phyloP scores from a whole-genome alignment of 2,113 vertebrate genomes.

The Puma concolor region DNA sequence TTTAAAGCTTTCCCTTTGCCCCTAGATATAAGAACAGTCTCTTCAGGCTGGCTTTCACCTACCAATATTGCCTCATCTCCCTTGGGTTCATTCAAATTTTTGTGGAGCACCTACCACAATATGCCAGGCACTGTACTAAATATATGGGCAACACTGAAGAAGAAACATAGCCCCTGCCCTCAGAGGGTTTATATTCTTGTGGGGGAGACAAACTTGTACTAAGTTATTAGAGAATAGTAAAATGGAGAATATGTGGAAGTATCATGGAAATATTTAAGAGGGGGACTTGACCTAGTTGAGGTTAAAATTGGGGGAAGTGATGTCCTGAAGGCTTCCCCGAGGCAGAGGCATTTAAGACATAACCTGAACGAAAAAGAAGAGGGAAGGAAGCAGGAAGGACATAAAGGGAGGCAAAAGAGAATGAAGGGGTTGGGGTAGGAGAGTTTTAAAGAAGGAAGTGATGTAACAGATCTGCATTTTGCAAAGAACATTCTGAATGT shows the following conservation, averaged over 20 bases:
- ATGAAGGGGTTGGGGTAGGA: not conserved
- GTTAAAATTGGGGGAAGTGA: not conserved
- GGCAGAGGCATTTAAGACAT: not conserved
- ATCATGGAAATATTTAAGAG: not conserved
- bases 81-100: constrained; percentile 27
- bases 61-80: not conserved
- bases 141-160: not conserved
- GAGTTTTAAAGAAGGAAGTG: constrained; percentile 18
- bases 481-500: not conserved
- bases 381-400: not conserved
- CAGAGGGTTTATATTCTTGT: not conserved
- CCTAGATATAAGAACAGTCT: not conserved
- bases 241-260: not conserved
- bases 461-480: constrained; percentile 34
- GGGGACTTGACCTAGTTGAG: not conserved
- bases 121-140: constrained; percentile 6
- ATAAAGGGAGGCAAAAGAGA: not conserved
- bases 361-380: constrained; percentile 14
- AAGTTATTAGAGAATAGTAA: constrained; percentile 30
- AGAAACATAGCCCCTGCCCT: constrained; percentile 24
- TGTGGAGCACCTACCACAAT: not conserved
- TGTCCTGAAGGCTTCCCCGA: constrained; percentile 15
- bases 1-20: constrained; percentile 29
- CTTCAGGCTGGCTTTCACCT: constrained; percentile 35
- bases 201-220: not conserved